Conservation (phyloP, 2,888 invertebrate species). For the Ophion ellenae region DNA sequence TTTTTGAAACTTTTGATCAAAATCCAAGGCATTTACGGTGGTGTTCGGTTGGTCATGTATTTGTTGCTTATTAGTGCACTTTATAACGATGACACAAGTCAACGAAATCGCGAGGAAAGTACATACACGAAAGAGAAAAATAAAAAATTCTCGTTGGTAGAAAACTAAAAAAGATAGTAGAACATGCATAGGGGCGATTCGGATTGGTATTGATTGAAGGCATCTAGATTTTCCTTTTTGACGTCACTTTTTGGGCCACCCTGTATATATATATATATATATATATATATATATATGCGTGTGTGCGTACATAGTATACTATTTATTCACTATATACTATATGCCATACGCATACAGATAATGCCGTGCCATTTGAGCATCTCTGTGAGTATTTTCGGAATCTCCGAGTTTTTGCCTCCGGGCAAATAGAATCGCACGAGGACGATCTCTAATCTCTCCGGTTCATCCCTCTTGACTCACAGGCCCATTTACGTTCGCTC, state of each 20-base stretch:
- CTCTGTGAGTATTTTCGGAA: background rate
- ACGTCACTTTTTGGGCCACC: background rate
- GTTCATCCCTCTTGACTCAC: conserved; percentile 14
- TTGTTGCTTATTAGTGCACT: background rate
- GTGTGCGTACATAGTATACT: too few relatives aligned
- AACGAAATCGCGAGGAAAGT: background rate
- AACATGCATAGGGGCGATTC: too few relatives aligned
- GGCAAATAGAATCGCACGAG: conserved; percentile 34
- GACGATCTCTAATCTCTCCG: conserved; percentile 1
- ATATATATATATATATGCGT: too few relatives aligned
- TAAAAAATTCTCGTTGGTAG: background rate
- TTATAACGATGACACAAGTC: background rate
- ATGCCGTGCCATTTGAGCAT: background rate
- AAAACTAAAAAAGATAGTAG: too few relatives aligned
- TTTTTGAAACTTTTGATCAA: too few relatives aligned
- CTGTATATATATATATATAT: background rate
- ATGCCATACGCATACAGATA: background rate
- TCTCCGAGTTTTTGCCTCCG: background rate
- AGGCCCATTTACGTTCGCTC: conserved; percentile 43
- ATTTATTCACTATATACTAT: background rate
- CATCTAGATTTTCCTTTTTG: background rate
- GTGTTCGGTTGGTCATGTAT: background rate
- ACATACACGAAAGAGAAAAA: background rate
- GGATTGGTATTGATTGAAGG: too few relatives aligned
- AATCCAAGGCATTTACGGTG: too few relatives aligned